These are phyloP conservation scores for Siderastrea radians DNA, from an alignment of 92 coral and sea anemone species.

Conservation along the genomic window DNA sequence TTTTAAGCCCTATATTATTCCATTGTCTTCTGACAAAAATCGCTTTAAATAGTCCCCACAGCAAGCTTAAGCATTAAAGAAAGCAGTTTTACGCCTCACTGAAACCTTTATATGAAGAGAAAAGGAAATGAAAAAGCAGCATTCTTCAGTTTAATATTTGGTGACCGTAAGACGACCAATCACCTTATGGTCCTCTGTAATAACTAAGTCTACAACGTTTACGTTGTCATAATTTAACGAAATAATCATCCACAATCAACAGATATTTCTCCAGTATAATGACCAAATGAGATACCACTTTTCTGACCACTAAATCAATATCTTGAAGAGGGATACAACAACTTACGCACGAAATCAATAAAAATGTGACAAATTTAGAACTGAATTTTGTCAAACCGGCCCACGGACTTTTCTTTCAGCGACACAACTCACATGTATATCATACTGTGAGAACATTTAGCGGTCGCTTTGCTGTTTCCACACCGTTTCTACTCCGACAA, in stretches of 20 bases:
- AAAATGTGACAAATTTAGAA: slow-evolving; percentile 16
- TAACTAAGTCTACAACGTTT: background rate
- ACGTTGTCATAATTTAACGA: background rate
- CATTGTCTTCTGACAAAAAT: slow-evolving; percentile 12
- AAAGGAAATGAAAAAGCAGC: background rate
- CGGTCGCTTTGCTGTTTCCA: slow-evolving; percentile 1
- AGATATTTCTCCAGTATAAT: slow-evolving; percentile 8
- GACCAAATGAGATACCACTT: background rate
- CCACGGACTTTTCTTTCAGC: background rate
- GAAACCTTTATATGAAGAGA: slow-evolving; percentile 4
- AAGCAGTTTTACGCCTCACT: slow-evolving; percentile 26
- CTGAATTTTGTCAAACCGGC: background rate
- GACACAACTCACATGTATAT: background rate
- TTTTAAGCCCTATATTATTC: background rate
- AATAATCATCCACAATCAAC: background rate
- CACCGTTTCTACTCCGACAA: slow-evolving; percentile 24
- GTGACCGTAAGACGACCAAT: slow-evolving; percentile 14
- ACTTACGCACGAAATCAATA: background rate
- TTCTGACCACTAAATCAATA: slow-evolving; percentile 25
- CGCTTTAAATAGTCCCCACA: background rate
- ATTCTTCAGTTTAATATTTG: background rate
- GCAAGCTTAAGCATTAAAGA: slow-evolving; percentile 9
- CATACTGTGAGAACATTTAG: slow-evolving; percentile 27
- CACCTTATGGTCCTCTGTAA: background rate
- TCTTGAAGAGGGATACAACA: background rate